phyloP scores from a whole-genome alignment of 2,113 vertebrate species.

The Gobiocypris rarus region DNA sequence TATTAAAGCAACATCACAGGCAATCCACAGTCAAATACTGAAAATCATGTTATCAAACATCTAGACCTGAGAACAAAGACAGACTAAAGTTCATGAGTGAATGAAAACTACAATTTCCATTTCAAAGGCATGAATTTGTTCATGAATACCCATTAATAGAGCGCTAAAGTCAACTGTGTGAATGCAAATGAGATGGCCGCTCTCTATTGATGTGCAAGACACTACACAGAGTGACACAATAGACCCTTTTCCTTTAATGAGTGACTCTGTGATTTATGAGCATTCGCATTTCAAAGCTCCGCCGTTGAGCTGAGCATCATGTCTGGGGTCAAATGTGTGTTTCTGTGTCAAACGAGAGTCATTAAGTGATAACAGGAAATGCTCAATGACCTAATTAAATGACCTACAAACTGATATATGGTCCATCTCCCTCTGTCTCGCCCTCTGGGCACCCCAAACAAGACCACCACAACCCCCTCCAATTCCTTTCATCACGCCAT shows the following conservation, averaged over 20 bases:
- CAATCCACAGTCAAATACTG: not conserved
- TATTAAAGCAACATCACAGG: not conserved
- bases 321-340: conserved; percentile 14
- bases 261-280: conserved; percentile 7
- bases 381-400: conserved; percentile 41
- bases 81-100: not conserved
- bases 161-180: conserved; percentile 14
- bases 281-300: conserved; percentile 11
- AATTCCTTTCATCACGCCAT: not conserved
- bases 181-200: conserved; percentile 24
- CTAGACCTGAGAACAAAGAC: conserved; percentile 12
- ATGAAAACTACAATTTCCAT: conserved; percentile 41
- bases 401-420: conserved; percentile 24
- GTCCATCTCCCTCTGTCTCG: not conserved
- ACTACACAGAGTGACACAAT: conserved; percentile 7
- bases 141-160: conserved; percentile 42
- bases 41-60: not conserved
- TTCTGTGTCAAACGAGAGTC: not conserved
- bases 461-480: not conserved
- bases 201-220: conserved; percentile 33
- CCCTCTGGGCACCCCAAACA: not conserved
- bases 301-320: not conserved
- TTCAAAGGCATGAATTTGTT: conserved; percentile 18
- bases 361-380: conserved; percentile 34
- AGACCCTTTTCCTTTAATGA: conserved; percentile 33